Base-by-base conservation (phyloP, 2,888 invertebrate genomes). In the Aproaerema taeniolella region DNA sequence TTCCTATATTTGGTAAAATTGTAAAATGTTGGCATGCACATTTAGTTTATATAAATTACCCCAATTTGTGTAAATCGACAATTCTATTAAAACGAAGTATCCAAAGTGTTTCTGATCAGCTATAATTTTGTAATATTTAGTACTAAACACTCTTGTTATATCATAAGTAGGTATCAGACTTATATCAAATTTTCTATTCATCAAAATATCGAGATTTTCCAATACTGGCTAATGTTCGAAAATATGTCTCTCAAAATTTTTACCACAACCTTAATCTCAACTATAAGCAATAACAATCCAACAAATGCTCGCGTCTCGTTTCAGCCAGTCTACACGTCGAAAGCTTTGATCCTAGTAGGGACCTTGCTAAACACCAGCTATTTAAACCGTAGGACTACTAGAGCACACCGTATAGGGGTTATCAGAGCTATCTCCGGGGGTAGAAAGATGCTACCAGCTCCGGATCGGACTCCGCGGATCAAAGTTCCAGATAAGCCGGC, bases 241-340 rank as follows among this genome's bases (percentile, higher is more conserved):
- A 83, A 83, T 81, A 81, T 77, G 71, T 81, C 75, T 83, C 77
- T 81, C 75, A 81, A 81, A 73, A 75, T 72, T 58, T 76, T 75
- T 76, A 76, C 83, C 85, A 83, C 83, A 85, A 83, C 83, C 85
- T 78, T 81, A 70, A 64, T 74, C 69, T 76, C 73, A 63, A 66
- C 69, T 72, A 70, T 75, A 82, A 82, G 80, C 78, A 73, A 75
- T 75, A 80, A 80, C 76, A 76, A 77, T 79, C 74, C 72, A 77
- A 81, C 74, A 76, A 73, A 63, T 58, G 57, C 49, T 55, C 45
- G 45, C 47, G 51, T 55, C 57, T n/a, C 17, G 39, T 42, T 15
- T 42, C 31, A 40, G 54, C 66, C 64, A 61, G 61, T 62, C 71
- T 75, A 74, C 61, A 58, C 55, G 68, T 65, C 58, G 58, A 67